Conservation (phyloP, 2,888 invertebrate genomes). For the Euzetes globulus region DNA sequence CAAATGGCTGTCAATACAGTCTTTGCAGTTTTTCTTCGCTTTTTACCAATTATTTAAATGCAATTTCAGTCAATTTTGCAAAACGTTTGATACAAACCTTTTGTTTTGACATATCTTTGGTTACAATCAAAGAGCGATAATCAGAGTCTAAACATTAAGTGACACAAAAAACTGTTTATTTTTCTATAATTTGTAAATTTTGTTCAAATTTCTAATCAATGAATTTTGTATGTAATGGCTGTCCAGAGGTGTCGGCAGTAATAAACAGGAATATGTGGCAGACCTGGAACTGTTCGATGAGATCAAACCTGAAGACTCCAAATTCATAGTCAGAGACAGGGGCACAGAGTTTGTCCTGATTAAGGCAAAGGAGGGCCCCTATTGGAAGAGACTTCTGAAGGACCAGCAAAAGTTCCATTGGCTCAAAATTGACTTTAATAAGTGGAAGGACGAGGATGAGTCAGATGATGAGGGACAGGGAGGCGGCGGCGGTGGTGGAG, state of each 20-base stretch:
- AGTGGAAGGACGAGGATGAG: constrained; percentile 96
- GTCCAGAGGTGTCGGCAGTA: constrained; percentile 64
- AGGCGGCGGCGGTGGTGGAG: constrained; percentile 42
- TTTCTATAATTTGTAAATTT: no score
- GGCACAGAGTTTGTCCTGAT: constrained; percentile 53
- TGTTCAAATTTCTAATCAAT: background rate
- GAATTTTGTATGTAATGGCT: constrained; percentile 40
- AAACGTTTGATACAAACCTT: no score
- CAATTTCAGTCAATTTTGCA: no score
- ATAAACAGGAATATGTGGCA: constrained; percentile 76
- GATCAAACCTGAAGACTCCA: constrained; percentile 66
- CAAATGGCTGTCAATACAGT: no score
- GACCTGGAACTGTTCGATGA: constrained; percentile 74
- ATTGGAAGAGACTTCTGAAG: constrained; percentile 79
- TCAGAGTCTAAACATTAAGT: no score
- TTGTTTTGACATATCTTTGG: no score
- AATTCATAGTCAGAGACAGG: constrained; percentile 51
- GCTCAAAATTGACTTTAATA: constrained; percentile 94
- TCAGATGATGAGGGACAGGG: constrained; percentile 63
- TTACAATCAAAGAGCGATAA: no score
- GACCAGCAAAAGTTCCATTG: constrained; percentile 86
- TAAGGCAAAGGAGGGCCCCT: constrained; percentile 61
- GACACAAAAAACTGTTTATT: no score
- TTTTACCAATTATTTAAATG: no score
- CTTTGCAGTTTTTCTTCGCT: no score